Evolutionary conservation across 2,888 invertebrate species (phyloP), one percentile per base, ranked within the genome.

Genomic region (Sarcophaga caerulescens): DNA sequence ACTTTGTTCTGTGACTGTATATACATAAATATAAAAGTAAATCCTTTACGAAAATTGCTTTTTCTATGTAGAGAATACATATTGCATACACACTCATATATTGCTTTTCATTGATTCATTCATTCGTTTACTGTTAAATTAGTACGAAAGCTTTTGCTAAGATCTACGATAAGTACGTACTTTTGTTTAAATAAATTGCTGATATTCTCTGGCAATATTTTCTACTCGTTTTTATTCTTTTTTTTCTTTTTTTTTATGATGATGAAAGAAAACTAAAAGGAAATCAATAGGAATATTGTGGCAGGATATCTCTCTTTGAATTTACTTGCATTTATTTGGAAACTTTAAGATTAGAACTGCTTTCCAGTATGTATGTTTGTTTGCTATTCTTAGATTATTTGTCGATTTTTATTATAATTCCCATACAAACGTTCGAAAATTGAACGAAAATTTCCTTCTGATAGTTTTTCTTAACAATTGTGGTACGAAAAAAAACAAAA

Each of bases 111-210:
- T 35, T 35, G 35, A 35, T 35, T 35, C 35, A 35, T 45, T 23
- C 19, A 71, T 65, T 59, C 70, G 59, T 21, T 82, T 74, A 84
- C 65, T 81, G 68, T 14, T 76, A 81, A 85, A 85, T 85, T 85
- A 85, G 84, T 69, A 68, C 77, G 71, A 76, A 79, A 78, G 84
- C 84, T 79, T 79, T 35, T 79, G 10, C 70, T 77, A 3, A 78
- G 81, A 75, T 85, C 70, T 71, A n/a, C n/a, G 81, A 82, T 82
- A 85, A 85, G 73, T 82, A 70, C 75, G 81, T 77, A 69, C 78
- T 85, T 81, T 79, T 82, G 78, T 82, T 82, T 78, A 81, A 45
- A 75, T 65, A 85, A 75, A 75, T 70, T 81, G 78, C 66, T 59
- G 21, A 63, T 75, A 75, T 65, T 68, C 62, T 35, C 35, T 35